These are phyloP conservation scores for Lottia scabra DNA, from an alignment of 2,888 invertebrate genomes.

Conservation along the genomic window DNA sequence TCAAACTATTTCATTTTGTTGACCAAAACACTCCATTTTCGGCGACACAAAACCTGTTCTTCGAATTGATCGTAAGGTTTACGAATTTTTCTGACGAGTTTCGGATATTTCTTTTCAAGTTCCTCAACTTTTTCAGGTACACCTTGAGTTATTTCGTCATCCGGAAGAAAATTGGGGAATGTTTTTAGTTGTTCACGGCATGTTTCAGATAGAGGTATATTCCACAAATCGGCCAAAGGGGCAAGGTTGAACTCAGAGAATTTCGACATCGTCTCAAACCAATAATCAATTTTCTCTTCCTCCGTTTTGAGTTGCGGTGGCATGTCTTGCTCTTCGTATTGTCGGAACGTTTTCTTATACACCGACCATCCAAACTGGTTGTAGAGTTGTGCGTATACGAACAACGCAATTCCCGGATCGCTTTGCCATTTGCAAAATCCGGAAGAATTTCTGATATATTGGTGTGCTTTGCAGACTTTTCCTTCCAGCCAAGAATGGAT, in stretches of 20 bases:
- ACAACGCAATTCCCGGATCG: neutral
- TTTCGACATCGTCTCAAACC: neutral
- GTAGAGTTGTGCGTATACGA: neutral
- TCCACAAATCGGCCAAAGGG: slow-evolving; percentile 1
- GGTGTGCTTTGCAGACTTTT: neutral
- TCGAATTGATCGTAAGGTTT: neutral
- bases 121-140: neutral
- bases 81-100: neutral
- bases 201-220: neutral
- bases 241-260: neutral
- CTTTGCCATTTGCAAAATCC: neutral
- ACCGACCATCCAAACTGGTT: neutral
- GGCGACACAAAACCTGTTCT: neutral
- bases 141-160: slow-evolving; percentile 1
- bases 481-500: neutral
- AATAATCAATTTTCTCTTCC: neutral
- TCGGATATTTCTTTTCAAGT: neutral
- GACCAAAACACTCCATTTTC: neutral
- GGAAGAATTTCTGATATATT: neutral
- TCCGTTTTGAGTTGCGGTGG: neutral
- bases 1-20: too few relatives aligned
- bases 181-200: neutral
- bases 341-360: neutral
- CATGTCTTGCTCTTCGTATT: neutral
- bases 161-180: neutral